Conservation (phyloP, 2,797 vertebrate species). For the Acanthurus lineatus region DNA sequence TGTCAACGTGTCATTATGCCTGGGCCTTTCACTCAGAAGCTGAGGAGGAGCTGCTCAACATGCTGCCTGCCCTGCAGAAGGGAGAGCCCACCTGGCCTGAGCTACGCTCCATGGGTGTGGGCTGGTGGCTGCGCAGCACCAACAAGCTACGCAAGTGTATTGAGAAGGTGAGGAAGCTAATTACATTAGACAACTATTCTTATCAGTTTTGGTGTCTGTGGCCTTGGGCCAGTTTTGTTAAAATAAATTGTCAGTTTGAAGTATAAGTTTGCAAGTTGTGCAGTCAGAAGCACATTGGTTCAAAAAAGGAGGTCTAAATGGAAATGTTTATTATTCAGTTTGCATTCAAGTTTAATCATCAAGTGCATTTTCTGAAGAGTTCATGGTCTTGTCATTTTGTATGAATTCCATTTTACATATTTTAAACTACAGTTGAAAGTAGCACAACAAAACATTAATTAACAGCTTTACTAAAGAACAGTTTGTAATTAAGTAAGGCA, state of each 20-base stretch:
- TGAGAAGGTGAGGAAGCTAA: slow-evolving; percentile 89
- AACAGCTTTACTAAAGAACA: too few relatives aligned
- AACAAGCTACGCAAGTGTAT: slow-evolving; percentile 93
- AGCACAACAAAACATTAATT: too few relatives aligned
- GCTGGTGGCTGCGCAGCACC: slow-evolving; percentile 97
- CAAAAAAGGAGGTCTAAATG: too few relatives aligned
- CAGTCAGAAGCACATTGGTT: neutral
- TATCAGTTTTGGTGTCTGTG: neutral
- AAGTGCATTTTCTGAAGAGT: too few relatives aligned
- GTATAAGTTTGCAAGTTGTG: neutral
- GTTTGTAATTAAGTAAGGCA: too few relatives aligned
- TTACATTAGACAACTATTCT: neutral
- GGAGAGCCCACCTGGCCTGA: slow-evolving; percentile 93
- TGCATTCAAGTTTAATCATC: too few relatives aligned
- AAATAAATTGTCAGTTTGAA: neutral
- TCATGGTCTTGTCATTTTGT: too few relatives aligned
- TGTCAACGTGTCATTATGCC: slow-evolving; percentile 96
- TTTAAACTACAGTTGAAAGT: too few relatives aligned
- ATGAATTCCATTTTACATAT: too few relatives aligned
- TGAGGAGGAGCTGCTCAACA: slow-evolving; percentile 94
- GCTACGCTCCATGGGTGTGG: slow-evolving; percentile 95
- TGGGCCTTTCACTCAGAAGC: slow-evolving; percentile 99
- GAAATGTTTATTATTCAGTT: too few relatives aligned
- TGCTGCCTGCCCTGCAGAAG: slow-evolving; percentile 95
- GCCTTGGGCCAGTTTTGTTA: neutral